phyloP scores from a whole-genome alignment of 2,888 invertebrate genomes.

The Pterostichus niger region DNA sequence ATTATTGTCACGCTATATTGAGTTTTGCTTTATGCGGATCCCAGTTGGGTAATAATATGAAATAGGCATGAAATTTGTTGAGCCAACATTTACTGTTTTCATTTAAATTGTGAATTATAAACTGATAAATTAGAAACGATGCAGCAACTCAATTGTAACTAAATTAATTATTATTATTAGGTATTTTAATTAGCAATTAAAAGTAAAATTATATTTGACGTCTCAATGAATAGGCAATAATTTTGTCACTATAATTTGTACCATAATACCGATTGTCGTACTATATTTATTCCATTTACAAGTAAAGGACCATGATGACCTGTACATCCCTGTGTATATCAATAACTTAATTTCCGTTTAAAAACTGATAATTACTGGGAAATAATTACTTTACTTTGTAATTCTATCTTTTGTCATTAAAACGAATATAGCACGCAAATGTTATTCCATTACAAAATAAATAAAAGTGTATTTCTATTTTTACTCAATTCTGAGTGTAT shows the following conservation, averaged over 20 bases:
- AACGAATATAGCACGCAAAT: no score
- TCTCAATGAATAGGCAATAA: background rate
- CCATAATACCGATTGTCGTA: background rate
- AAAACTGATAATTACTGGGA: no score
- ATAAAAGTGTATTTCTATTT: no score
- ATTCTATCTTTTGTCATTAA: no score
- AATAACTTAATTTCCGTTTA: no score
- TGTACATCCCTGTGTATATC: no score
- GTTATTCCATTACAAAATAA: no score
- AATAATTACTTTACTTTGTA: no score
- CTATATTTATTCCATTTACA: background rate
- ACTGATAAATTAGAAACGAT: background rate
- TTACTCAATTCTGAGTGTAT: no score
- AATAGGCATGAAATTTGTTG: background rate
- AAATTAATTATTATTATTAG: slow-evolving; percentile 44
- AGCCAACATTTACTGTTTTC: background rate
- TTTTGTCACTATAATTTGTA: background rate
- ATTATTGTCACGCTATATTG: slow-evolving; percentile 4
- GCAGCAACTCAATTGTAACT: background rate
- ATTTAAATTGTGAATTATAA: slow-evolving; percentile 9
- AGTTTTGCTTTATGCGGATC: background rate
- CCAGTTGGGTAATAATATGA: background rate
- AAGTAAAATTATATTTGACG: slow-evolving; percentile 17
- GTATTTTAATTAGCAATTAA: slow-evolving; percentile 38
- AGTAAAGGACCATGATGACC: no score